A percentile compares a stretch with the other conserved stretches of the same genome.
Evolutionary conservation across 1,140 invertebrate genomes (phyloP).

Genomic region (Ooceraea biroi): DNA sequence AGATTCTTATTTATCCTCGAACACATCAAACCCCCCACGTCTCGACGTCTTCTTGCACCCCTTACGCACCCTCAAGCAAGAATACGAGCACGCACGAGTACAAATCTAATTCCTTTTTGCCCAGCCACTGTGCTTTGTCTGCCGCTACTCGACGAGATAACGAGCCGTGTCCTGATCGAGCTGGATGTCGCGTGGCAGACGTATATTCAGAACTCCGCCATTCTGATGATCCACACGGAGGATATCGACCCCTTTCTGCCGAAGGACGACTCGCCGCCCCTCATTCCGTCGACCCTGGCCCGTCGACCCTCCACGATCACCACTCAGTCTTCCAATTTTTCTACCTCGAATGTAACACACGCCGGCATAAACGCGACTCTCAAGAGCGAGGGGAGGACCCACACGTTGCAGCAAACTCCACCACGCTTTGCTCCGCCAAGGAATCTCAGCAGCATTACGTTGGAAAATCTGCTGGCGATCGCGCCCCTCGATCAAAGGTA

Average conservation of each 20-base stretch:
- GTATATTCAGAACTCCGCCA: constrained; percentile 76
- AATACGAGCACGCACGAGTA: not conserved
- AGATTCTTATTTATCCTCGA: not conserved
- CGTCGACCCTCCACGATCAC: constrained; percentile 52
- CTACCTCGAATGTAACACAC: constrained; percentile 66
- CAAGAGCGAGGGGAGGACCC: not conserved
- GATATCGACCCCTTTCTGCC: constrained; percentile 81
- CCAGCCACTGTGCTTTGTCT: constrained; percentile 81
- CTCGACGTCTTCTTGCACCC: not conserved
- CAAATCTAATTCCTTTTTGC: not conserved
- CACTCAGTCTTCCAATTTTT: constrained; percentile 78
- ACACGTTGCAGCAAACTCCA: not conserved
- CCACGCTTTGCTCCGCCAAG: constrained; percentile 71
- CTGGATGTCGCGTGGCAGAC: constrained; percentile 80
- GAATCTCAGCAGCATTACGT: constrained; percentile 76
- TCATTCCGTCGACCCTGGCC: constrained; percentile 28
- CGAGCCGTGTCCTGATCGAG: constrained; percentile 80
- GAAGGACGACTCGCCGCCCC: constrained; percentile 64
- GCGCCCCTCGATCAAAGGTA: constrained; percentile 84
- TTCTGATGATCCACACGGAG: constrained; percentile 81
- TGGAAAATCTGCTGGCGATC: constrained; percentile 81
- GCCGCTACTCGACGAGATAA: constrained; percentile 82
- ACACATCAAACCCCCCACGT: not conserved
- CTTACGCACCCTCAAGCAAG: not conserved
- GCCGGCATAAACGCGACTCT: not conserved